Evolutionary conservation across 2,888 invertebrate genomes (phyloP).

Genomic region (Boloria selene): DNA sequence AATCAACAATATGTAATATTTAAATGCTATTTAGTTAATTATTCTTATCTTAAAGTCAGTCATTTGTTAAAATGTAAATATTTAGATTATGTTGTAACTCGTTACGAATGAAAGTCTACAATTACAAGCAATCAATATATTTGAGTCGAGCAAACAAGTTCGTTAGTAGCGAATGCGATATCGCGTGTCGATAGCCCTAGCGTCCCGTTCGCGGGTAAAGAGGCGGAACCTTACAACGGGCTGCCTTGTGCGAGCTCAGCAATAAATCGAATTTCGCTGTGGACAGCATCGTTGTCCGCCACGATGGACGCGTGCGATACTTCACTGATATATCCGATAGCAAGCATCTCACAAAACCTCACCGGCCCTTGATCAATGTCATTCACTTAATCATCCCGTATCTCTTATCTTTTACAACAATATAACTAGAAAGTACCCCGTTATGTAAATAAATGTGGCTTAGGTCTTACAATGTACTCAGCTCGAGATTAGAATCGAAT

Average conservation of each 20-base stretch:
- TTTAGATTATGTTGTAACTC: slow-evolving; percentile 12
- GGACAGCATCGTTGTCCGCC: slow-evolving; percentile 64
- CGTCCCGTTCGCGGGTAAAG: slow-evolving; percentile 51
- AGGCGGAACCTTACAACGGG: slow-evolving; percentile 69
- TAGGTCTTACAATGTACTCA: slow-evolving; percentile 16
- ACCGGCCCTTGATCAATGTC: slow-evolving; percentile 12
- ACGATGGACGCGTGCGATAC: slow-evolving; percentile 66
- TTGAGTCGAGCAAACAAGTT: slow-evolving; percentile 54
- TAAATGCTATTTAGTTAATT: no score
- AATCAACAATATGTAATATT: no score
- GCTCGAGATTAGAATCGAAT: slow-evolving; percentile 24
- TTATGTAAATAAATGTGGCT: slow-evolving; percentile 16
- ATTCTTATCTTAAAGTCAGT: neutral
- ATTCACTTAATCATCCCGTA: slow-evolving; percentile 1
- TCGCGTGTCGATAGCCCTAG: slow-evolving; percentile 68
- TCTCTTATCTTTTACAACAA: slow-evolving; percentile 13
- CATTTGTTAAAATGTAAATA: slow-evolving; percentile 2
- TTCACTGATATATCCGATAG: slow-evolving; percentile 52
- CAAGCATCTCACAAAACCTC: slow-evolving; percentile 51
- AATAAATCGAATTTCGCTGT: slow-evolving; percentile 73
- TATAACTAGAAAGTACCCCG: neutral
- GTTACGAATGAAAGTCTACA: slow-evolving; percentile 22
- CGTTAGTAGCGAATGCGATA: slow-evolving; percentile 57
- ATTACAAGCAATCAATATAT: slow-evolving; percentile 39
- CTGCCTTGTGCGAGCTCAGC: slow-evolving; percentile 60